Conservation (phyloP, 2,797 vertebrate genomes). For the Hozukius guyotensis region DNA sequence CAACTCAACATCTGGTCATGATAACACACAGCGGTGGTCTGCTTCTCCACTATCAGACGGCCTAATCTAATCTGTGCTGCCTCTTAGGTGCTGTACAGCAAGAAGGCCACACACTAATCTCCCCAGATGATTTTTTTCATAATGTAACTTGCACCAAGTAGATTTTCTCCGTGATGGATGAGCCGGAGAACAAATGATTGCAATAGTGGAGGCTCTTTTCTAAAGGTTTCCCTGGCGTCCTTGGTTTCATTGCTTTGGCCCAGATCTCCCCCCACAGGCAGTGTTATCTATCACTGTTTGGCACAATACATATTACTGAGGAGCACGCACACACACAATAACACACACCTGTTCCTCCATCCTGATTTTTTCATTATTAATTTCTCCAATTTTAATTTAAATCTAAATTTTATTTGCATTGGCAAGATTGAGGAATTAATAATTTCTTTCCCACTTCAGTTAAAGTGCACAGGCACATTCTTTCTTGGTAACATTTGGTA, state of each 20-base stretch:
- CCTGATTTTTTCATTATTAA: conserved; percentile 9
- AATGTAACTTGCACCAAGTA: conserved; percentile 33
- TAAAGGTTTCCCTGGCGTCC: conserved; percentile 40
- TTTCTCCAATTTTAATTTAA: conserved; percentile 10
- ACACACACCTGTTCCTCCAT: background rate
- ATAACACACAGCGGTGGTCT: background rate
- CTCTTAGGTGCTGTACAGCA: conserved; percentile 25
- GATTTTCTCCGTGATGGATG: conserved; percentile 61
- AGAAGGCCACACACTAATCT: conserved; percentile 38
- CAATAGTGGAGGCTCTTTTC: conserved; percentile 36
- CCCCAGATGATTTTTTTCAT: conserved; percentile 52
- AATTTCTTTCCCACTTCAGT: background rate
- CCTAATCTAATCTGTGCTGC: conserved; percentile 47
- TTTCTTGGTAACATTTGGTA: background rate
- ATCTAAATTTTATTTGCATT: background rate
- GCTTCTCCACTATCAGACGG: conserved; percentile 6
- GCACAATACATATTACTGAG: conserved; percentile 17
- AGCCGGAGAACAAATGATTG: conserved; percentile 45
- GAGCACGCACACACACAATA: background rate
- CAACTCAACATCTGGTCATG: conserved; percentile 39
- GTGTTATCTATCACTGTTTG: conserved; percentile 44
- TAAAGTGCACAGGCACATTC: background rate
- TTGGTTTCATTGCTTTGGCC: conserved; percentile 44
- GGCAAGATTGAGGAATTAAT: background rate
- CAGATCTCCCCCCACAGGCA: conserved; percentile 20